These are phyloP conservation scores for Harpagifer antarcticus DNA, from an alignment of 2,797 vertebrate species.

Conservation along the genomic window DNA sequence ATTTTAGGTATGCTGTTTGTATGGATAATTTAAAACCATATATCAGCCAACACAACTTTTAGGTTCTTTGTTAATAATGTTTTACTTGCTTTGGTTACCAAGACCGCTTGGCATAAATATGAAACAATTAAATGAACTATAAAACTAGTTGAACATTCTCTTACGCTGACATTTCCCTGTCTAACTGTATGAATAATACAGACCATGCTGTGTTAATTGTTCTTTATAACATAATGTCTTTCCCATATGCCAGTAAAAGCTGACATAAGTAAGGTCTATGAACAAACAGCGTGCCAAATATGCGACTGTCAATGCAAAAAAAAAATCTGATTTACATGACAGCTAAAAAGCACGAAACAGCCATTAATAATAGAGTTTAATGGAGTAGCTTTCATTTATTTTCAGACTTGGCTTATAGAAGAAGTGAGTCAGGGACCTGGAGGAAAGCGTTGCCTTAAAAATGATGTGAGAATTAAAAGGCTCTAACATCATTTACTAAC, in stretches of 20 bases:
- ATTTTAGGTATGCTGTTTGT: background rate
- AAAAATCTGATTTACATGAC: slow-evolving; percentile 22
- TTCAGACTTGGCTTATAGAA: slow-evolving; percentile 53
- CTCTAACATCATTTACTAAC: slow-evolving; percentile 55
- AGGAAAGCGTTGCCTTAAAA: slow-evolving; percentile 51
- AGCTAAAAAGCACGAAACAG: slow-evolving; percentile 47
- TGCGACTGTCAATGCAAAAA: slow-evolving; percentile 28
- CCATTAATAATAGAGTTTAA: slow-evolving; percentile 64
- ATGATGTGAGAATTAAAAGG: slow-evolving; percentile 49
- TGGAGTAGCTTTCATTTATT: slow-evolving; percentile 58
- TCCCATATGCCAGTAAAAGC: slow-evolving; percentile 37
- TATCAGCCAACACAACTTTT: background rate
- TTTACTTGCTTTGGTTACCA: slow-evolving; percentile 4
- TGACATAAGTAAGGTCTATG: slow-evolving; percentile 23
- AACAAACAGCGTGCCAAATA: slow-evolving; percentile 32
- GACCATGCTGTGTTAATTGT: slow-evolving; percentile 25
- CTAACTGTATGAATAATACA: slow-evolving; percentile 17
- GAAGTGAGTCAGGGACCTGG: slow-evolving; percentile 59
- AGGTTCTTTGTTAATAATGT: background rate
- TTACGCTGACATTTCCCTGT: slow-evolving; percentile 8
- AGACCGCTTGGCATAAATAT: slow-evolving; percentile 3
- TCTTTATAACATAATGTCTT: slow-evolving; percentile 43
- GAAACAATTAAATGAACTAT: slow-evolving; percentile 5
- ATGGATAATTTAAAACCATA: background rate
- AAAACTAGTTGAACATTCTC: slow-evolving; percentile 5